phyloP scores from a whole-genome alignment of 2,113 vertebrate genomes.

The Macrotis lagotis region DNA sequence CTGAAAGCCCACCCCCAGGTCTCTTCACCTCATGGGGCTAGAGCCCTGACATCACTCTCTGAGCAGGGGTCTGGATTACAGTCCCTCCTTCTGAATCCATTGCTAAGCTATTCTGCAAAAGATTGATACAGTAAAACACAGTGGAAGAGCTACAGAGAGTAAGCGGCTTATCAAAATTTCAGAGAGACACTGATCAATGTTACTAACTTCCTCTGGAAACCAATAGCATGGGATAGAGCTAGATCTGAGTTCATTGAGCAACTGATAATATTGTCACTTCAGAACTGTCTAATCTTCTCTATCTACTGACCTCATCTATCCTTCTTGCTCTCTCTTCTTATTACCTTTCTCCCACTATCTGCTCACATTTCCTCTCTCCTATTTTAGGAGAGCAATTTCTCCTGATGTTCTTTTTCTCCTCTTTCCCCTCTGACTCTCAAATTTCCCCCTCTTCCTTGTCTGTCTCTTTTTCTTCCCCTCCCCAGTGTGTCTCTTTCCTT shows the following conservation, averaged over 20 bases:
- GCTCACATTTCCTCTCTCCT: background rate
- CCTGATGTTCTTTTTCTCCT: background rate
- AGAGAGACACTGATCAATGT: background rate
- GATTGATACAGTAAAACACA: background rate
- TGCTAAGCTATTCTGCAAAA: background rate
- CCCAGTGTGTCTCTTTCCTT: background rate
- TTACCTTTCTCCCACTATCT: background rate
- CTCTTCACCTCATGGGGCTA: slow-evolving; percentile 15
- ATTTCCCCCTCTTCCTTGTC: background rate
- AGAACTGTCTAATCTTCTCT: background rate
- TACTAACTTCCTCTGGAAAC: background rate
- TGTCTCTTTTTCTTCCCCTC: background rate
- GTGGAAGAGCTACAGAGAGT: background rate
- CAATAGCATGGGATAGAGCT: background rate
- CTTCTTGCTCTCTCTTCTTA: background rate
- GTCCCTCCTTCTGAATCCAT: background rate
- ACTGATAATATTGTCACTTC: background rate
- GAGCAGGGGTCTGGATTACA: background rate
- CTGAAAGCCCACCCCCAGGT: background rate
- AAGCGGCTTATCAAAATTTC: background rate
- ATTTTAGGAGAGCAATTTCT: background rate
- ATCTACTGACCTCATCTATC: background rate
- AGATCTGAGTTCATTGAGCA: background rate
- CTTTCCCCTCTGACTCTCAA: background rate
- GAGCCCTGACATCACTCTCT: background rate